These are phyloP conservation scores for Cryptoleucopteryx plumbea DNA, from an alignment of 2,113 vertebrate genomes.

Conservation along the genomic window DNA sequence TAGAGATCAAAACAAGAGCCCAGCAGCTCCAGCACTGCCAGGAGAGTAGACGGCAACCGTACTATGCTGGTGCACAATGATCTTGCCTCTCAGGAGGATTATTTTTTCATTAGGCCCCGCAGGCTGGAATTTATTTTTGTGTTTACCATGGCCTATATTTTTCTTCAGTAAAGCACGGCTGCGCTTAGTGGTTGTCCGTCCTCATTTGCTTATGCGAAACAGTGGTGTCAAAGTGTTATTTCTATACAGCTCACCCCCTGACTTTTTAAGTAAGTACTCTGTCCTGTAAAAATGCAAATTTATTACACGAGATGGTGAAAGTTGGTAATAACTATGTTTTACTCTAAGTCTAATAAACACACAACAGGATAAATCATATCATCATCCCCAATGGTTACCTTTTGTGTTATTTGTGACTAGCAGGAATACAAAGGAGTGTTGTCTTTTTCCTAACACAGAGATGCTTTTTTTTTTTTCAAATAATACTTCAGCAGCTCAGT, in stretches of 20 bases:
- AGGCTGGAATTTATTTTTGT: slow-evolving; percentile 11
- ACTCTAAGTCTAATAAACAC: not conserved
- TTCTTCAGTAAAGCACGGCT: not conserved
- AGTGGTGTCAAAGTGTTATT: not conserved
- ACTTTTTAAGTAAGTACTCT: not conserved
- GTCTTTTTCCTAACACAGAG: not conserved
- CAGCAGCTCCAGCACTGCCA: not conserved
- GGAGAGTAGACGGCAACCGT: not conserved
- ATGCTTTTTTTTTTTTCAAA: not conserved
- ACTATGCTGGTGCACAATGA: not conserved
- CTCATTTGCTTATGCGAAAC: not conserved
- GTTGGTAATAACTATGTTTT: not conserved
- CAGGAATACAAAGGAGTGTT: not conserved
- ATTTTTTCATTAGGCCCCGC: not conserved
- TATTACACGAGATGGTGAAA: not conserved
- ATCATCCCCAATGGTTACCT: not conserved
- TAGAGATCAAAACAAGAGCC: not conserved
- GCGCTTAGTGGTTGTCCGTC: not conserved
- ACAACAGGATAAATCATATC: not conserved
- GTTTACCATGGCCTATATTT: slow-evolving; percentile 21
- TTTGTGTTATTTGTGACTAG: not conserved
- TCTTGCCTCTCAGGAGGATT: not conserved
- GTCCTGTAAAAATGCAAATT: not conserved
- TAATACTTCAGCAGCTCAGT: not conserved
- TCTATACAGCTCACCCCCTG: not conserved